Conservation (phyloP, 2,888 invertebrate species). For the Hydraecia micacea region DNA sequence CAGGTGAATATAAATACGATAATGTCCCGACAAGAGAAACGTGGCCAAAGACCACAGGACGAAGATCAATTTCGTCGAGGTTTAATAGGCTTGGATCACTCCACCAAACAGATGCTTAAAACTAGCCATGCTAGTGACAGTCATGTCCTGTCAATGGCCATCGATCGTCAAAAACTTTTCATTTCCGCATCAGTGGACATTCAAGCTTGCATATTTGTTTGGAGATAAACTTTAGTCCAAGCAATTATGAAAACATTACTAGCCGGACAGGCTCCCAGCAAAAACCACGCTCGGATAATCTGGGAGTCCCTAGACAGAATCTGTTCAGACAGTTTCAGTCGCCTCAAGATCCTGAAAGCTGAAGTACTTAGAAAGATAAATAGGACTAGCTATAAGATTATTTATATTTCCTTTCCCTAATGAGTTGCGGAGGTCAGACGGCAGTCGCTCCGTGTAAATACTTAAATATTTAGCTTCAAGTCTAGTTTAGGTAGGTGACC, state of each 20-base stretch:
- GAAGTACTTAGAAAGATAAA: neutral
- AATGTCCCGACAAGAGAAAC: constrained; percentile 1
- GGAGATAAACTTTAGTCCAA: neutral
- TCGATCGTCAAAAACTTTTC: neutral
- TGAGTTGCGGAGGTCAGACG: constrained; percentile 63
- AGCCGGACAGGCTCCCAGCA: neutral
- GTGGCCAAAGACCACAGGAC: neutral
- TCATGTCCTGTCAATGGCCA: neutral
- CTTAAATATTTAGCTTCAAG: neutral
- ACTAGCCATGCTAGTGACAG: neutral
- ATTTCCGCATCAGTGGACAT: neutral
- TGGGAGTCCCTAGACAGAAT: neutral
- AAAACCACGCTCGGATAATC: neutral
- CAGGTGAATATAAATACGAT: constrained; percentile 90
- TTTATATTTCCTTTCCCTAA: constrained; percentile 18
- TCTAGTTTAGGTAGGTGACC: neutral
- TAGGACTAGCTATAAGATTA: constrained; percentile 40
- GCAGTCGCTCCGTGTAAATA: constrained; percentile 54
- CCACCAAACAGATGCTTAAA: neutral
- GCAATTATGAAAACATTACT: neutral
- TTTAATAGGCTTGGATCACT: neutral
- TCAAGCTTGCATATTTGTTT: neutral
- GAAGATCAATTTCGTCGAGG: neutral
- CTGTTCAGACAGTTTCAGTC: neutral
- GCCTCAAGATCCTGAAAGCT: neutral